A percentile compares a stretch with the other conserved stretches of the same genome.
Evolutionary conservation across 2,888 invertebrate genomes (phyloP).

Genomic region (Spodoptera picta): DNA sequence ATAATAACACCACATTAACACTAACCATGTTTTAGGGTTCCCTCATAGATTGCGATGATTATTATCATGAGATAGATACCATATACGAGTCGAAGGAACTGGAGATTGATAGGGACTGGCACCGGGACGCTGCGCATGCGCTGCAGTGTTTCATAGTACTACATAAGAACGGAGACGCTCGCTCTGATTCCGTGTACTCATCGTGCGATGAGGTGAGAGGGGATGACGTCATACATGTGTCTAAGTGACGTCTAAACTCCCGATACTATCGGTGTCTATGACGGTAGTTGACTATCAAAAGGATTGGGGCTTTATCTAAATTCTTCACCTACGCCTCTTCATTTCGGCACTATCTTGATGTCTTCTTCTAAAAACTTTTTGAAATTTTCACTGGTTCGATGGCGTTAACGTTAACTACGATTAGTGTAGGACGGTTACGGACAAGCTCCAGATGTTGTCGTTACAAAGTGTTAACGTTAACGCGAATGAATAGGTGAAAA

Average conservation of each 20-base stretch:
- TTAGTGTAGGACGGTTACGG: too few species aligned
- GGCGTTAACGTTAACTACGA: too few species aligned
- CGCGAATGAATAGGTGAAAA: too few species aligned
- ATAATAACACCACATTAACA: slow-evolving; percentile 51
- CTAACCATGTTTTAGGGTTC: slow-evolving; percentile 57
- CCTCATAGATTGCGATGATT: slow-evolving; percentile 66
- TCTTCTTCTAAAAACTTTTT: background rate
- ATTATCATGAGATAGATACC: slow-evolving; percentile 80
- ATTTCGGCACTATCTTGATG: background rate
- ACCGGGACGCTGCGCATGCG: slow-evolving; percentile 71
- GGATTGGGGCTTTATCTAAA: background rate
- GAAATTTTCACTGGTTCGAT: too few species aligned
- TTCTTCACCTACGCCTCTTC: slow-evolving; percentile 8
- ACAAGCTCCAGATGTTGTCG: too few species aligned
- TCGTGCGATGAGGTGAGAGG: slow-evolving; percentile 71
- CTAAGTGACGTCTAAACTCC: slow-evolving; percentile 11
- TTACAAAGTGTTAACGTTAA: too few species aligned
- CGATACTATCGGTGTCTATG: slow-evolving; percentile 11
- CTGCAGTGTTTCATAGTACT: slow-evolving; percentile 68
- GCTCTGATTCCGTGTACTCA: slow-evolving; percentile 60
- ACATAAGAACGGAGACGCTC: slow-evolving; percentile 64
- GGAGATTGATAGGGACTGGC: slow-evolving; percentile 65
- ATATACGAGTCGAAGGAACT: slow-evolving; percentile 78
- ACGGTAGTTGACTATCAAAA: background rate
- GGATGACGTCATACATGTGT: slow-evolving; percentile 3